Evolutionary conservation across 2,888 invertebrate species (phyloP), one percentile per base, ranked within the genome.

Genomic region (Drosophila subquinaria): DNA sequence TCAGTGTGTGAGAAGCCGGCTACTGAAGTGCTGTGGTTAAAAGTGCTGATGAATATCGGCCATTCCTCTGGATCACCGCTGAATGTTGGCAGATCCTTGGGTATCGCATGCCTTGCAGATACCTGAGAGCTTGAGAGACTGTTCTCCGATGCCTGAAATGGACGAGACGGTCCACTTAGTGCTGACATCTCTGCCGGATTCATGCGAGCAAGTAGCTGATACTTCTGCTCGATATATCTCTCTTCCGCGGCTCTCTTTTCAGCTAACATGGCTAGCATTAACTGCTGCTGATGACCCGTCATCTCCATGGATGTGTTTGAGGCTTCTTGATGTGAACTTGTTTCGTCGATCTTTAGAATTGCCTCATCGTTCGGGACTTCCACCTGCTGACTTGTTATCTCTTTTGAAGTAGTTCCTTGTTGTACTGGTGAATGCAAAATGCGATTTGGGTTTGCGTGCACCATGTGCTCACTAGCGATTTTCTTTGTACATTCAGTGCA

Each of bases 21-120:
- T 13, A 27, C 40, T 4, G 27, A n/a, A 15, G 38, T 40, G 15
- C 40, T 53, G 40, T 40, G 13, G 9, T 40, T 27, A 8, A 38
- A 53, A 1, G 27, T 27, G n/a, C 40, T 53, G 8, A 53, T 27
- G 10, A 53, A 53, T 10, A 40, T 23, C 9, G 40, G 40, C 53
- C 53, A 53, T 11, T 42, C 53, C 15, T 42, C 30, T 15, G 53
- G 27, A 30, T 42, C 27, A 2, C 27, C 42, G 11, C 11, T 30
- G 11, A 55, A 42, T 23, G 9, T 27, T 15, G 30, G 42, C 40
- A 55, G 11, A 4, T 55, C 30, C 15, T 27, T 23, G 3, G 30
- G 13, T 1, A 42, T 15, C 8, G 30, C 1, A 10, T 55, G 30
- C n/a, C 40, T 23, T 23, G 4, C 52, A 4, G 27, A n/a, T n/a